Evolutionary conservation across 2,113 vertebrate genomes (phyloP), one percentile per base, ranked within the genome.

Genomic region (Plectropomus leopardus): DNA sequence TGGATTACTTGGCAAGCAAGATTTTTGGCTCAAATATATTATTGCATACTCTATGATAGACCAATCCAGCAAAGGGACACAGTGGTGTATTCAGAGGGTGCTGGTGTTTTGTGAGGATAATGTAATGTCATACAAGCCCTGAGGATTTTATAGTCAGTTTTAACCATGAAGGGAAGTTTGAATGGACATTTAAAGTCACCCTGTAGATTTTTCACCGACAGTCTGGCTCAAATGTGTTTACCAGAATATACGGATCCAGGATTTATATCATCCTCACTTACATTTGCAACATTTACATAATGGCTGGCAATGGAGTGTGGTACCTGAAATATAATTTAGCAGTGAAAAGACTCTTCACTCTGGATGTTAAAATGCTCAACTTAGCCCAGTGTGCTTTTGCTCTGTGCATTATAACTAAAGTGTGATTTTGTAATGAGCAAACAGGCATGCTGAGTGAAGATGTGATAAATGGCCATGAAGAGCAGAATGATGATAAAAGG

Each of bases 401-500:
- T 80, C 40, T n/a, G 32, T 59, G 72, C 57, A 44, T 64, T 78
- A 55, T 71, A 84, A 53, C 72, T 59, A 19, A 23, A 45, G n/a
- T 66, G 40, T 34, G 54, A 72, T 44, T 86, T 61, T 72, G 47
- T 68, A 80, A 79, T 81, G 60, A 83, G 53, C 36, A 78, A 81
- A 80, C 68, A 69, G 36, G 81, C 44, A 55, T 82, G 47, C 57
- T 76, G 42, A 34, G 65, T 59, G 70, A 69, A 83, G 74, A 75
- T 24, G 42, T 45, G 53, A 77, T 78, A 80, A 82, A 84, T 57
- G 79, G 75, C 50, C 73, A 79, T 75, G 72, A 79, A n/a, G 61
- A 65, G 58, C 30, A 68, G 19, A 80, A 47, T 15, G 51, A 60
- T 48, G 83, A 88, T 86, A 81, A 88, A 80, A 74, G 78, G 73